Evolutionary conservation across 1,140 invertebrate genomes (phyloP).

Genomic region (Zaprionus davidi): DNA sequence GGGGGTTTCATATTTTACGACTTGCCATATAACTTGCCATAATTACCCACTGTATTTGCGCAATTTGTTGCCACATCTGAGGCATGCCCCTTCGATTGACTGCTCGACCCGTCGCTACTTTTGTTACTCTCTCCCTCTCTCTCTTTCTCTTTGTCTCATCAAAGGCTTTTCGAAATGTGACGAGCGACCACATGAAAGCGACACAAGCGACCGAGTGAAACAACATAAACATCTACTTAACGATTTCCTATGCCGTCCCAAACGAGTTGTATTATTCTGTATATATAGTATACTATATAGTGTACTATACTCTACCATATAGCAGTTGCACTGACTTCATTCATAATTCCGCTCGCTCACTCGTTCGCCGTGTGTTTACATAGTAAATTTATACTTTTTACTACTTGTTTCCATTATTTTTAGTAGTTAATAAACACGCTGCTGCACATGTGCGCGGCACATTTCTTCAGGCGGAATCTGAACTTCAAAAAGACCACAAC

Average conservation of each 20-base stretch:
- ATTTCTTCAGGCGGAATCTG: constrained; percentile 39
- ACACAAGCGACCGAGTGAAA: constrained; percentile 25
- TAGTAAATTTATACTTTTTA: constrained; percentile 83
- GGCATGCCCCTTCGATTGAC: constrained; percentile 47
- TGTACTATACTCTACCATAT: constrained; percentile 21
- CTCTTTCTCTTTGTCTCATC: constrained; percentile 32
- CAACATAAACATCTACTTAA: constrained; percentile 80
- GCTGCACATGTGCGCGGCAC: constrained; percentile 61
- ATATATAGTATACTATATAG: constrained; percentile 22
- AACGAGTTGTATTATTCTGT: constrained; percentile 17
- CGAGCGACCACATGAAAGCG: constrained; percentile 78
- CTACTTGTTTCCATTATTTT: constrained; percentile 81
- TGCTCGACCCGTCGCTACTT: not conserved
- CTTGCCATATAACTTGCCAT: constrained; percentile 74
- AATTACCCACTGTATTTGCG: constrained; percentile 55
- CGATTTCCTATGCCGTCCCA: constrained; percentile 61
- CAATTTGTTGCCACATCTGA: constrained; percentile 76
- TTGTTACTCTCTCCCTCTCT: not conserved
- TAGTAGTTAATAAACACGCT: constrained; percentile 78
- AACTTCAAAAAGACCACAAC: constrained; percentile 65
- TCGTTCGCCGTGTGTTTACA: constrained; percentile 62
- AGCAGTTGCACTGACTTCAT: constrained; percentile 54
- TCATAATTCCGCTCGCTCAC: constrained; percentile 66
- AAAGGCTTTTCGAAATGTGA: constrained; percentile 64
- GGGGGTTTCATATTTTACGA: constrained; percentile 60